Base-by-base conservation (phyloP, 2,888 invertebrate genomes). In the Tinea trinotella region DNA sequence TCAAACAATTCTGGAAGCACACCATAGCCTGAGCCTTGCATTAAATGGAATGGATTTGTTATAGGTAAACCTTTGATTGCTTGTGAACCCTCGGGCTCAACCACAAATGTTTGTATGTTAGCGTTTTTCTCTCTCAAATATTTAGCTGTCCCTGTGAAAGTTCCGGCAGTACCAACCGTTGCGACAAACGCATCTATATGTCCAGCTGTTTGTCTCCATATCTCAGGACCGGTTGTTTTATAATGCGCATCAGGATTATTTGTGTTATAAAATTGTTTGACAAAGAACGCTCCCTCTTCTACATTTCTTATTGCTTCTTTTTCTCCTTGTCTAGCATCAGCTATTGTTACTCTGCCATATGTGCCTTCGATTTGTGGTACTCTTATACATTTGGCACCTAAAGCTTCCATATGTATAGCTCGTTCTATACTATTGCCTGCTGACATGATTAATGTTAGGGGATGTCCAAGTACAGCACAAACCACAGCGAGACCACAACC, bases 331-430 rank as follows among this genome's bases (percentile, higher is more conserved):
- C 75, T 62, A 1, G 82, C 82, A 53, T 85, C 84, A 1, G 74
- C 70, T 1, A 74, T 60, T 0, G 84, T 83, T 1, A 84, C 84
- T 52, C 78, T 81, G 1, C 84, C 84, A 55, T 84, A 85, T 0
- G 73, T 69, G 9, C 84, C 84, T 60, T 84, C 82, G 0, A 82
- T 78, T 70, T 85, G 84, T 1, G 82, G 77, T n/a, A 85, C 74
- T 59, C 76, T 62, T 6, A 82, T 40, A 59, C 84, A 84, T 46
- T 68, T 79, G 1, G 84, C 82, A 0, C 84, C 84, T 4, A 84
- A 69, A 1, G 84, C 84, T 62, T 83, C 82, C 82, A 85, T 84
- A 54, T 84, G 84, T 54, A 83, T 65, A 0, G 84, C 82, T 58
- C 84, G 62, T 55, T 85, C 82, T 0, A 62, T 72, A 57, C 84